Evolutionary conservation across 2,113 vertebrate species (phyloP).

Genomic region (Tragulus kanchil): DNA sequence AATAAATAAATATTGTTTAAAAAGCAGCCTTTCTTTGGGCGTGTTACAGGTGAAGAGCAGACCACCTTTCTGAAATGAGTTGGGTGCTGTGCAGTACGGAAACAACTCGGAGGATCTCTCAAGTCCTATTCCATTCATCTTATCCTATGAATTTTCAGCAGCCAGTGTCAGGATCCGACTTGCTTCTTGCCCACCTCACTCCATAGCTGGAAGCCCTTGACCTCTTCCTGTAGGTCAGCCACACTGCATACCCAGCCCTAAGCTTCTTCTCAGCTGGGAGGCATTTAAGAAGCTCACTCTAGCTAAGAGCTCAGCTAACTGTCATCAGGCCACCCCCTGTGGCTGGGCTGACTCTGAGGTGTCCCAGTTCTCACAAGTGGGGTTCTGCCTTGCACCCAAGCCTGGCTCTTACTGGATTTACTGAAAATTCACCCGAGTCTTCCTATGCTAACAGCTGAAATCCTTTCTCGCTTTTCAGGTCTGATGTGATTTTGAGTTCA

Average conservation of each 20-base stretch:
- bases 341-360: constrained; percentile 13
- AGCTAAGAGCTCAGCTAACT: not conserved
- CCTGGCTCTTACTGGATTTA: not conserved
- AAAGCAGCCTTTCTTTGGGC: not conserved
- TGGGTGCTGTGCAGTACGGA: not conserved
- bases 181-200: not conserved
- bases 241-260: not conserved
- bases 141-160: not conserved
- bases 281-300: constrained; percentile 15
- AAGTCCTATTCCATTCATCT: not conserved
- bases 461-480: constrained; percentile 10
- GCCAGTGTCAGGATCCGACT: not conserved
- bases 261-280: not conserved
- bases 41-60: not conserved
- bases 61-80: constrained; percentile 29
- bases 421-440: not conserved
- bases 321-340: not conserved
- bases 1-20: not conserved
- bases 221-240: not conserved
- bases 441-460: not conserved
- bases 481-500: not conserved
- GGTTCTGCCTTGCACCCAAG: not conserved
- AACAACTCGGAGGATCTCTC: not conserved
- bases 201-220: not conserved
- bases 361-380: constrained; percentile 33